Evolutionary conservation across 2,888 invertebrate species (phyloP), one percentile per base, ranked within the genome.

Genomic region (Lissocephala sabroskyi): DNA sequence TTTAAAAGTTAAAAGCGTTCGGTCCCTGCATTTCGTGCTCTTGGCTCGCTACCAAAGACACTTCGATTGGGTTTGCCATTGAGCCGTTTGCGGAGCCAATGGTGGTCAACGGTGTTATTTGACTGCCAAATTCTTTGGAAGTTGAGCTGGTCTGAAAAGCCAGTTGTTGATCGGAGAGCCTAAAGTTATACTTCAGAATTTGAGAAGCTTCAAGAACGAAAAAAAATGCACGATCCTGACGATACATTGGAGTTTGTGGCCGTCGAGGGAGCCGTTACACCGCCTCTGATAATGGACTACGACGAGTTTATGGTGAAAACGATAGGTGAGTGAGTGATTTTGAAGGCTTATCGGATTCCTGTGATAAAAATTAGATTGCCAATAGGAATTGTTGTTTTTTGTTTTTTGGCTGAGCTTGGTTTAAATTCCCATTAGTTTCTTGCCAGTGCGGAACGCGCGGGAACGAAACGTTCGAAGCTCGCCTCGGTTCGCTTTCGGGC

Each of bases 141-240:
- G n/a, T n/a, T n/a, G n/a, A n/a, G n/a, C n/a, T n/a, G n/a, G n/a
- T n/a, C n/a, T n/a, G n/a, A n/a, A n/a, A n/a, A n/a, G n/a, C n/a
- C n/a, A n/a, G n/a, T n/a, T n/a, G n/a, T n/a, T n/a, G n/a, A n/a
- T n/a, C n/a, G n/a, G n/a, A n/a, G n/a, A 23, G 64, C 61, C 68
- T 35, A 52, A 57, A 54, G 73, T 54, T 59, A 61, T 75, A 53
- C 42, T 11, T 36, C 28, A 16, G 23, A 19, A 2, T 10, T 19
- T 9, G 5, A n/a, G n/a, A n/a, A n/a, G 4, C 16, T 5, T n/a
- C 4, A 7, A 32, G 23, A 30, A 10, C 11, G 13, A n/a, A 32
- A 40, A 14, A 46, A 18, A 45, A 79, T 78, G 75, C 64, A 73
- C 37, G 77, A 81, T 59, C 64, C 81, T 3, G 55, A 44, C 28